Base-by-base conservation (phyloP, 1,140 invertebrate species). In the Cotesia chilonis region DNA sequence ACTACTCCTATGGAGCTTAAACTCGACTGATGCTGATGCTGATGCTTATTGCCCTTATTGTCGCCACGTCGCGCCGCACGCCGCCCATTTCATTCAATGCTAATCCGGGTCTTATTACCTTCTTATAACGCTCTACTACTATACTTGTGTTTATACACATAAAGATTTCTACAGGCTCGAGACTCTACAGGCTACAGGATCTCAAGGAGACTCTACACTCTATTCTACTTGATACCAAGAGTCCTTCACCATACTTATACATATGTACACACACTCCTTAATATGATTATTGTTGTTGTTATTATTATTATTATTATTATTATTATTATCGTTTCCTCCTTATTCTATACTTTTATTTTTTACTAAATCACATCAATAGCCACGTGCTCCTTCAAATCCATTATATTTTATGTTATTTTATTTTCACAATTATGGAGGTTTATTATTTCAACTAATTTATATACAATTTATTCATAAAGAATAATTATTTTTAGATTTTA, bases 81-180 rank as follows among this genome's bases (percentile, higher is more conserved):
- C 79, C 81, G 84, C 77, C 80, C 81, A 83, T 82, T 84, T 84
- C 83, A 86, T 87, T 87, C 85, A 86, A 87, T 87, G 85, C 85
- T 87, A 87, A 86, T 86, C 80, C 82, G 79, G 81, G 80, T 86
- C 85, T 86, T 86, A 86, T 85, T 87, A 86, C 74, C 69, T 73
- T 85, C 85, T 86, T 86, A 86, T 83, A 87, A 87, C 83, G 80
- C 81, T 75, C 81, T 7, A 28, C 28, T 28, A 28, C 41, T 47
- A 47, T 47, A 6, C 41, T 6, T 10, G 28, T 28, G 28, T 28
- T 2, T 3, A 28, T 28, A 28, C 28, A 28, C 28, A 28, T 1
- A 28, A 28, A 28, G 28, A 28, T 28, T 28, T 28, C 28, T 28
- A 28, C 28, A 2, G 76, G 74, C 55, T 59, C 14, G 14, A 14